These are phyloP conservation scores for Spicauda simplicius DNA, from an alignment of 2,888 invertebrate species.

Conservation along the genomic window DNA sequence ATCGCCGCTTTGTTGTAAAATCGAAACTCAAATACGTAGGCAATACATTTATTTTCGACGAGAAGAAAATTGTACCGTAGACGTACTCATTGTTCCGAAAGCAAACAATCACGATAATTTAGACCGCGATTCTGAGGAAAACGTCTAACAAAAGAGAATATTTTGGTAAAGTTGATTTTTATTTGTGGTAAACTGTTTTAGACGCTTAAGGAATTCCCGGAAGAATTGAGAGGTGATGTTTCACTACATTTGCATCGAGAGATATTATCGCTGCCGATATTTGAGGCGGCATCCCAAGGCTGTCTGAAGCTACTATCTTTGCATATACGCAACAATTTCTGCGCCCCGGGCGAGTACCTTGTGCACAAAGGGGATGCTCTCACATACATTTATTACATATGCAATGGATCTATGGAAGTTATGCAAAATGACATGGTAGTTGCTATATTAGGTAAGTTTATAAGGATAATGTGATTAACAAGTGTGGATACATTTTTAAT, in stretches of 20 bases:
- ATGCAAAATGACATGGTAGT: constrained; percentile 98
- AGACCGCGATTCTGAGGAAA: constrained; percentile 2
- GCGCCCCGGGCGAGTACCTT: constrained; percentile 97
- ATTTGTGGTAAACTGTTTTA: constrained; percentile 60
- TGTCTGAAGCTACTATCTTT: constrained; percentile 96
- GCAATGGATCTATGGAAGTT: constrained; percentile 99
- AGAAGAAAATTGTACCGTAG: neutral
- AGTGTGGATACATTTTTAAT: too few species aligned
- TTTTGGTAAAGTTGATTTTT: constrained; percentile 32
- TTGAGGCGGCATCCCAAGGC: constrained; percentile 97
- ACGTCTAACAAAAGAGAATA: constrained; percentile 7
- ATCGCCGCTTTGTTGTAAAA: neutral
- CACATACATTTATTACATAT: constrained; percentile 96
- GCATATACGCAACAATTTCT: constrained; percentile 97
- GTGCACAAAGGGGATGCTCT: constrained; percentile 97
- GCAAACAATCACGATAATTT: constrained; percentile 17
- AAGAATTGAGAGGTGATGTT: constrained; percentile 97
- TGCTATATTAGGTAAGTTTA: constrained; percentile 94
- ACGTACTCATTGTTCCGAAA: constrained; percentile 3
- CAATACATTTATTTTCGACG: neutral
- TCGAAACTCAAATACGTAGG: neutral
- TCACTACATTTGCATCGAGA: constrained; percentile 98
- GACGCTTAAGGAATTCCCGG: constrained; percentile 98
- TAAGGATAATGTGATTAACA: neutral
- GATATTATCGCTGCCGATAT: constrained; percentile 96